A percentile compares a stretch with the other conserved stretches of the same genome.
These are phyloP conservation scores for Zaprionus kolodkinae DNA, from an alignment of 1,140 invertebrate species.

Conservation along the genomic window DNA sequence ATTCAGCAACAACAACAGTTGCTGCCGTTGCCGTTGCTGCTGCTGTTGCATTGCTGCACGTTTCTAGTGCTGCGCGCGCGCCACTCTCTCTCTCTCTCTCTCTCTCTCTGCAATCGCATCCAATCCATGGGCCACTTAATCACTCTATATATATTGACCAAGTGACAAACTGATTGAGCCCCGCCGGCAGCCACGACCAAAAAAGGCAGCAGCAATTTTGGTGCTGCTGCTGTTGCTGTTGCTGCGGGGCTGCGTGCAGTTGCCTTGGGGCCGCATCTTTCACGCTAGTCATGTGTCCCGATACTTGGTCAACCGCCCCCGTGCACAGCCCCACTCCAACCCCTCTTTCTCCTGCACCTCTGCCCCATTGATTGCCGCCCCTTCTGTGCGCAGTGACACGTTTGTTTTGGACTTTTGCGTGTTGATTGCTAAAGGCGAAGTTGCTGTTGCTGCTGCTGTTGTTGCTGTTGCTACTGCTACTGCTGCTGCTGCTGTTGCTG, in stretches of 20 bases:
- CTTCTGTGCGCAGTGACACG: slow-evolving; percentile 48
- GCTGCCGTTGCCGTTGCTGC: slow-evolving; percentile 23
- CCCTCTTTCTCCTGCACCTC: not conserved
- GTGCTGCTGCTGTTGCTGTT: slow-evolving; percentile 44
- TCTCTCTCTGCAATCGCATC: slow-evolving; percentile 38
- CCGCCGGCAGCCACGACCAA: slow-evolving; percentile 76
- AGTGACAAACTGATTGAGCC: slow-evolving; percentile 80
- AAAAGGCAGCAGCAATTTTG: slow-evolving; percentile 79
- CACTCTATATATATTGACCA: slow-evolving; percentile 80
- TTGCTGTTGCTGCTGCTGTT: slow-evolving; percentile 23
- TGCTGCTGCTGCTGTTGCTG: no score
- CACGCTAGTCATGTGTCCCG: slow-evolving; percentile 37
- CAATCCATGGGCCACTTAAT: slow-evolving; percentile 73
- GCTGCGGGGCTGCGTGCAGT: slow-evolving; percentile 45
- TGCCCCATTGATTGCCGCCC: slow-evolving; percentile 9
- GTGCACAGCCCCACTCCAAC: not conserved
- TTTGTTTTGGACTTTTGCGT: slow-evolving; percentile 79
- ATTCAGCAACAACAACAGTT: slow-evolving; percentile 19
- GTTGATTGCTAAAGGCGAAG: slow-evolving; percentile 71
- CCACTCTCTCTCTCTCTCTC: slow-evolving; percentile 24
- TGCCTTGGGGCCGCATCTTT: slow-evolving; percentile 50
- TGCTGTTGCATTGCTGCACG: slow-evolving; percentile 59
- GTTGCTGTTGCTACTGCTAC: slow-evolving; percentile 24
- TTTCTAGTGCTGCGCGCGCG: slow-evolving; percentile 32
- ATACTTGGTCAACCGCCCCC: slow-evolving; percentile 7